Evolutionary conservation across 2,888 invertebrate species (phyloP), one percentile per base, ranked within the genome.

Genomic region (Eumerus sabulonum): DNA sequence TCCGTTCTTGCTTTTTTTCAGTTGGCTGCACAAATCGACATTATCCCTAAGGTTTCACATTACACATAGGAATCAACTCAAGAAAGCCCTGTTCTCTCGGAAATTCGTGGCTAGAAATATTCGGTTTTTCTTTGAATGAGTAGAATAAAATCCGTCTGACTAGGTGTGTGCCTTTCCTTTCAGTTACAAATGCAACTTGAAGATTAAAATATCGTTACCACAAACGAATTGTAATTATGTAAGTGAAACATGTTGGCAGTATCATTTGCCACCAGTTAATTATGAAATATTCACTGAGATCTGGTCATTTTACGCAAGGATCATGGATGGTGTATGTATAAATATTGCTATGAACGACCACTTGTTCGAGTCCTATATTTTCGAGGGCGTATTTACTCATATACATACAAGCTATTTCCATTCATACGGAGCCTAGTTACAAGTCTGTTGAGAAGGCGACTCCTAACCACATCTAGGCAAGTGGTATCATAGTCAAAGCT

Each of bases 281-380:
- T 44, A 59, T 48, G 48, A 56, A 66, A 66, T 66, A 56, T 59
- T 44, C 59, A 44, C 67, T 51, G 1, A 45, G 27, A 44, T 45
- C 47, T 27, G 60, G 62, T 48, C 35, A 62, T 62, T 76, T 71
- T 71, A 35, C 64, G 59, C 53, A 56, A 54, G 54, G 59, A 64
- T 64, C 64, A 71, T 66, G 60, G 66, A 76, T 48, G 64, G 51
- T 76, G 64, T 71, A 57, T 56, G 18, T 13, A 13, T 27, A 11
- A 44, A 36, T 63, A n/a, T 14, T 36, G 35, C 44, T 7, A 7
- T 27, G 27, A 76, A 76, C 71, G 66, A 71, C 71, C 66, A 71
- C 60, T 54, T 62, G 27, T 47, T 53, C 13, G 36, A 36, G 47
- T 42, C 54, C 48, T 56, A 59, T 45, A 36, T 38, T 27, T 56